Evolutionary conservation across 2,888 invertebrate genomes (phyloP).

Genomic region (Ophonus ardosiacus): DNA sequence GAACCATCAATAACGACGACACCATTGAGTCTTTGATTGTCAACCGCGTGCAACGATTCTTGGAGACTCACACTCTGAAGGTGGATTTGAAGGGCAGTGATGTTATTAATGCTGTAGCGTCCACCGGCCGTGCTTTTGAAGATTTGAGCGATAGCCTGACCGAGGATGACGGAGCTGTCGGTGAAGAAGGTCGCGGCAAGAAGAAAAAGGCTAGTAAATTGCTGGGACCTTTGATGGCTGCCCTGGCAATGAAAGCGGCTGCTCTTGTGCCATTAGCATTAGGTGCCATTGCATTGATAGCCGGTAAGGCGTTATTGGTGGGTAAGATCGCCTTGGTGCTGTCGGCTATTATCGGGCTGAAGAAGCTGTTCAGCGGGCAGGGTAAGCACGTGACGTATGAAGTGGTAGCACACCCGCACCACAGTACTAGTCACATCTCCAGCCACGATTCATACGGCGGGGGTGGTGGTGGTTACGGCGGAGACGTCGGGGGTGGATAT

Average conservation of each 20-base stretch:
- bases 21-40: slow-evolving; percentile 82
- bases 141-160: slow-evolving; percentile 83
- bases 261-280: slow-evolving; percentile 87
- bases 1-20: slow-evolving; percentile 82
- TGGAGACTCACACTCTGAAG: slow-evolving; percentile 89
- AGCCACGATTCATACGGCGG: slow-evolving; percentile 82
- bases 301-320: slow-evolving; percentile 90
- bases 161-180: slow-evolving; percentile 77
- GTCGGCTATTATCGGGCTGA: slow-evolving; percentile 89
- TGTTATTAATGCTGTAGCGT: slow-evolving; percentile 87
- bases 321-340: slow-evolving; percentile 91
- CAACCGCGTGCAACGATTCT: slow-evolving; percentile 85
- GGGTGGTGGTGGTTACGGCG: slow-evolving; percentile 75
- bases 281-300: slow-evolving; percentile 90
- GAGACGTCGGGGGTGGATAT: slow-evolving; percentile 79
- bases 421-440: slow-evolving; percentile 83
- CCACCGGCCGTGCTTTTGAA: slow-evolving; percentile 88
- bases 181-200: slow-evolving; percentile 86
- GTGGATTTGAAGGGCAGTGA: slow-evolving; percentile 91
- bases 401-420: slow-evolving; percentile 91
- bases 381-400: slow-evolving; percentile 91
- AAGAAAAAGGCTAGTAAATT: slow-evolving; percentile 90
- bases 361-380: slow-evolving; percentile 88
- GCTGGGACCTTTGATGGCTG: slow-evolving; percentile 86
- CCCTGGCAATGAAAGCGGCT: slow-evolving; percentile 87